phyloP scores from a whole-genome alignment of 2,888 invertebrate genomes.

The Tenthredo scrophulariae region DNA sequence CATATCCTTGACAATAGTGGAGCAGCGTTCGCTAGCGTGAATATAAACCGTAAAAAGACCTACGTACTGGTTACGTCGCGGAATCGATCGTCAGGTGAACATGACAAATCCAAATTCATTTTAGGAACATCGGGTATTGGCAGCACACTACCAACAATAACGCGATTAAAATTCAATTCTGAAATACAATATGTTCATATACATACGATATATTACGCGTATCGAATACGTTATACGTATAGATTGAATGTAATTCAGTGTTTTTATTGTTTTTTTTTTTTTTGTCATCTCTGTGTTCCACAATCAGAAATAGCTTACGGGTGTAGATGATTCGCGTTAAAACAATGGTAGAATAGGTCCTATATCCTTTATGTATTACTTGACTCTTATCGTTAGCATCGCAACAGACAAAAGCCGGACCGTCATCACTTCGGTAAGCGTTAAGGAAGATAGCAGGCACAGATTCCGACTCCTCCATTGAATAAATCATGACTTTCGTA shows the following conservation, averaged over 20 bases:
- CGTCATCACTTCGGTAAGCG: slow-evolving; percentile 27
- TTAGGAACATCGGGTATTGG: neutral
- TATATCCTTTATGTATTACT: slow-evolving; percentile 6
- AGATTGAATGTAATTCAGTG: neutral
- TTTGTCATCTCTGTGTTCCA: neutral
- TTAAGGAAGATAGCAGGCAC: slow-evolving; percentile 1
- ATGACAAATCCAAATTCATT: neutral
- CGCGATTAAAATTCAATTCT: neutral
- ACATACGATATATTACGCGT: neutral
- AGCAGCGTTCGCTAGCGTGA: neutral
- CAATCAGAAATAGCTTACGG: neutral
- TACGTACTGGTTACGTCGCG: neutral
- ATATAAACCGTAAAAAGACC: slow-evolving; percentile 22
- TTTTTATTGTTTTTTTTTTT: neutral
- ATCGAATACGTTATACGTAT: neutral
- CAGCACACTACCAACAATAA: neutral
- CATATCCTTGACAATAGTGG: neutral
- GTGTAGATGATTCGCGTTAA: slow-evolving; percentile 3
- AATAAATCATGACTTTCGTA: slow-evolving; percentile 36
- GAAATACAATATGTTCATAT: neutral
- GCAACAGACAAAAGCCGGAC: slow-evolving; percentile 35
- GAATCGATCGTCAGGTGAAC: slow-evolving; percentile 23
- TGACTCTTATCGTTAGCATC: slow-evolving; percentile 20
- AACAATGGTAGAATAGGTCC: neutral
- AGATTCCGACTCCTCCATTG: slow-evolving; percentile 1